A percentile compares a stretch with the other conserved stretches of the same genome.
Evolutionary conservation across 2,113 vertebrate species (phyloP).

Genomic region (Platysteira castanea): DNA sequence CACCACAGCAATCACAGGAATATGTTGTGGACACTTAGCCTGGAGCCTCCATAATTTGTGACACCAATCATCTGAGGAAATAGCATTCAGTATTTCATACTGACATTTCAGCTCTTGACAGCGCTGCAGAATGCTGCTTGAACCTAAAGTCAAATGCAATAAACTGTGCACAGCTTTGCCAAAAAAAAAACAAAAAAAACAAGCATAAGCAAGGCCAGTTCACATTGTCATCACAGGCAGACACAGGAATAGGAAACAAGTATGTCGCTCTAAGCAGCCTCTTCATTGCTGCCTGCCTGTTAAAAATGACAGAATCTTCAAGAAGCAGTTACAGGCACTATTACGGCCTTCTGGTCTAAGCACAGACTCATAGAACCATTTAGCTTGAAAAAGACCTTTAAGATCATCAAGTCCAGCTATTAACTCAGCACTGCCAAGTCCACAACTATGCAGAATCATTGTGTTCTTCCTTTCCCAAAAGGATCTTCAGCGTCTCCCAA

Average conservation of each 20-base stretch:
- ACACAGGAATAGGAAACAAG: neutral
- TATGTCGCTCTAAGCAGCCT: neutral
- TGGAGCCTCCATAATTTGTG: constrained; percentile 28
- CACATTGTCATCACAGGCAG: neutral
- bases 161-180: neutral
- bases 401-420: neutral
- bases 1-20: neutral
- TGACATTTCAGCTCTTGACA: neutral
- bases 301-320: neutral
- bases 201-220: neutral
- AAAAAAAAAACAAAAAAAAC: neutral
- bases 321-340: neutral
- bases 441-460: neutral
- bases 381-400: neutral
- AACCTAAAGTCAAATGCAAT: neutral
- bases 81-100: constrained; percentile 22
- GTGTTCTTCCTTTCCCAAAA: neutral
- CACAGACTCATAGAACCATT: neutral
- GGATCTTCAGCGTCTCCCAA: neutral
- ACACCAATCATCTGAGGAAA: neutral
- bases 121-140: neutral
- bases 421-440: neutral
- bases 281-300: neutral
- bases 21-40: neutral
- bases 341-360: neutral